Conservation (phyloP, 2,888 invertebrate genomes). For the Blastobasis adustella region DNA sequence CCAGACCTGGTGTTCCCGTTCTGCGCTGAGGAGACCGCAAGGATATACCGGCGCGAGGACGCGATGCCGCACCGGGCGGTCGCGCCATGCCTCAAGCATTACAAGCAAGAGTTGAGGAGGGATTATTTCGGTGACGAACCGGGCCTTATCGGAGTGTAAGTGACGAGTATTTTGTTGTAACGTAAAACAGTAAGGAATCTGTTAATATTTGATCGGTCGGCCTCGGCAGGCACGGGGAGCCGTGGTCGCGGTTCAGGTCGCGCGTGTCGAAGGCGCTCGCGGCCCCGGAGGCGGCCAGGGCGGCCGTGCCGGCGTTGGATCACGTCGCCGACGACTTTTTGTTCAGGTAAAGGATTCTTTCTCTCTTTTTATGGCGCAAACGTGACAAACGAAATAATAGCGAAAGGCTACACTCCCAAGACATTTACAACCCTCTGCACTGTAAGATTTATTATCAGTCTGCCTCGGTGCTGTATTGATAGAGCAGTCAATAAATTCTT, state of each 20-base stretch:
- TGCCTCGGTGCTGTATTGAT: too few relatives aligned
- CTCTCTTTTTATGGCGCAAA: too few relatives aligned
- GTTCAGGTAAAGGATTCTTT: slow-evolving; percentile 60
- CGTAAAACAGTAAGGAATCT: not conserved
- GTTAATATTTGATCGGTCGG: not conserved
- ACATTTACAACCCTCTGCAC: too few relatives aligned
- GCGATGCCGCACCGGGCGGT: slow-evolving; percentile 81
- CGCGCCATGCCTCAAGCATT: slow-evolving; percentile 82
- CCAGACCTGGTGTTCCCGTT: slow-evolving; percentile 84
- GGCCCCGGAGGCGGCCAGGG: slow-evolving; percentile 85
- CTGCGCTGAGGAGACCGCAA: slow-evolving; percentile 82
- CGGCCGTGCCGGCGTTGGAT: slow-evolving; percentile 83
- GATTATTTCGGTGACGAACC: slow-evolving; percentile 83
- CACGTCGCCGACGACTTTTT: slow-evolving; percentile 86
- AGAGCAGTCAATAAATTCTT: too few relatives aligned
- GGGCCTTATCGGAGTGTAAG: slow-evolving; percentile 85
- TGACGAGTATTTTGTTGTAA: slow-evolving; percentile 15
- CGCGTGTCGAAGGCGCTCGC: slow-evolving; percentile 89
- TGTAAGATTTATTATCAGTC: too few relatives aligned
- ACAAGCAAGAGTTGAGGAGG: slow-evolving; percentile 79
- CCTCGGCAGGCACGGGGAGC: slow-evolving; percentile 83
- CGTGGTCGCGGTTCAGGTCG: slow-evolving; percentile 89
- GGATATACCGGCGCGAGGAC: slow-evolving; percentile 81
- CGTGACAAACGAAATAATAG: too few relatives aligned
- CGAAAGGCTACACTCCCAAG: too few relatives aligned